phyloP scores from a whole-genome alignment of 2,797 vertebrate species.

The Gambelia wislizenii region DNA sequence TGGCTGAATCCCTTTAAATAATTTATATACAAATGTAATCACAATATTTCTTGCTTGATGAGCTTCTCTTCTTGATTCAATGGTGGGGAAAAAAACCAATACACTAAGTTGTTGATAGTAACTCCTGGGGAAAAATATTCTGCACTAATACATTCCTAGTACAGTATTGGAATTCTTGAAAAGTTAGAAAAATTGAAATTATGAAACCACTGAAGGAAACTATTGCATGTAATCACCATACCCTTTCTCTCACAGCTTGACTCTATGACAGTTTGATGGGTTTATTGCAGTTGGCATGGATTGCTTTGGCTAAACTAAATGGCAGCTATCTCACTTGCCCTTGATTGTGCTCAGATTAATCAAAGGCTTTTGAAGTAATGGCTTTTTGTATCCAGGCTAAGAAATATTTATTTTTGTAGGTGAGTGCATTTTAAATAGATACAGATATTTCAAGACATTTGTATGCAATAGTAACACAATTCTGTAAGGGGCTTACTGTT shows the following conservation, averaged over 20 bases:
- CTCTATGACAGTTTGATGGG: conserved; percentile 78
- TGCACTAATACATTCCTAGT: conserved; percentile 66
- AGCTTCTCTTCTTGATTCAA: conserved; percentile 76
- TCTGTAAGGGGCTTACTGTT: conserved; percentile 3
- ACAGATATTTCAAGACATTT: conserved; percentile 47
- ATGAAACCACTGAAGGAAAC: conserved; percentile 79
- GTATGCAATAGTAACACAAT: conserved; percentile 37
- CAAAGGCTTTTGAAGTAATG: conserved; percentile 75
- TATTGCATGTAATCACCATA: conserved; percentile 72
- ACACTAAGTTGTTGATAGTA: conserved; percentile 77
- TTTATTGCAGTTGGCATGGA: conserved; percentile 79
- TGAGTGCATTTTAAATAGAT: conserved; percentile 68
- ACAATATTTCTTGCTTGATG: conserved; percentile 79
- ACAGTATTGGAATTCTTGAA: conserved; percentile 79
- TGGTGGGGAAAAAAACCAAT: conserved; percentile 79
- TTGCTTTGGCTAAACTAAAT: conserved; percentile 77
- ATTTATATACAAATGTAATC: conserved; percentile 75
- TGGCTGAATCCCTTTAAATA: conserved; percentile 73
- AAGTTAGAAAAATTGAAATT: conserved; percentile 81
- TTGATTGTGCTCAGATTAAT: conserved; percentile 79
- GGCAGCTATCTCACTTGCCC: conserved; percentile 72
- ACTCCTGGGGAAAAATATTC: conserved; percentile 75
- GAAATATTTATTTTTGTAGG: conserved; percentile 61
- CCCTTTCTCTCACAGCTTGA: conserved; percentile 81
- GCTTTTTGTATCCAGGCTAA: conserved; percentile 62